These are phyloP conservation scores for Hemitrygon akajei DNA, from an alignment of 2,797 vertebrate genomes.

Conservation along the genomic window DNA sequence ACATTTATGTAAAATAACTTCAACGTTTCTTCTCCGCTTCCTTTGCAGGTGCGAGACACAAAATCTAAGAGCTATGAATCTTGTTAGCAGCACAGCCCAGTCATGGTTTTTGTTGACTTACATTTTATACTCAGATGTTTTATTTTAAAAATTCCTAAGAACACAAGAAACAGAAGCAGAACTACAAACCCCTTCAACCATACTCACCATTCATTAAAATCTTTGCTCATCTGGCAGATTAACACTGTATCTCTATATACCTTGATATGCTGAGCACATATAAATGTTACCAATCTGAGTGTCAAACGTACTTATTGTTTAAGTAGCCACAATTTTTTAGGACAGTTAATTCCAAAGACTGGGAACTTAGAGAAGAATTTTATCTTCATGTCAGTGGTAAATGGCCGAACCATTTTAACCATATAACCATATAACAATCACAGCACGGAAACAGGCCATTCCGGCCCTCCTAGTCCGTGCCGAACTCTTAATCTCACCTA, in stretches of 20 bases:
- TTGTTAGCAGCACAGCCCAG: neutral
- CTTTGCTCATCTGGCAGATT: neutral
- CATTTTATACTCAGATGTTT: neutral
- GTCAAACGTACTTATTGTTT: neutral
- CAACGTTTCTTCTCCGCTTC: neutral
- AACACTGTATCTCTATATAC: neutral
- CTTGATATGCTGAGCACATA: neutral
- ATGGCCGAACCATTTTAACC: neutral
- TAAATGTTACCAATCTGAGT: neutral
- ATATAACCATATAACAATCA: no score
- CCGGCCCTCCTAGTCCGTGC: no score
- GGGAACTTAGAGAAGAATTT: neutral
- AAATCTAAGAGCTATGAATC: neutral
- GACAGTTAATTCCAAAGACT: neutral
- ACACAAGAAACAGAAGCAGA: neutral
- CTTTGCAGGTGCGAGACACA: neutral
- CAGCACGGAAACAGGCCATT: no score
- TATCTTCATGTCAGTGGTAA: neutral
- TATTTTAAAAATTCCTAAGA: neutral
- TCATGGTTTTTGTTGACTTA: neutral
- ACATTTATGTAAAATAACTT: neutral
- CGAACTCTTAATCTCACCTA: no score
- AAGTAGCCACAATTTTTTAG: neutral
- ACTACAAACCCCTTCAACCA: neutral
- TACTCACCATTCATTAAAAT: neutral